Evolutionary conservation across 2,797 vertebrate genomes (phyloP).

Genomic region (Acanthurus leucopareius): DNA sequence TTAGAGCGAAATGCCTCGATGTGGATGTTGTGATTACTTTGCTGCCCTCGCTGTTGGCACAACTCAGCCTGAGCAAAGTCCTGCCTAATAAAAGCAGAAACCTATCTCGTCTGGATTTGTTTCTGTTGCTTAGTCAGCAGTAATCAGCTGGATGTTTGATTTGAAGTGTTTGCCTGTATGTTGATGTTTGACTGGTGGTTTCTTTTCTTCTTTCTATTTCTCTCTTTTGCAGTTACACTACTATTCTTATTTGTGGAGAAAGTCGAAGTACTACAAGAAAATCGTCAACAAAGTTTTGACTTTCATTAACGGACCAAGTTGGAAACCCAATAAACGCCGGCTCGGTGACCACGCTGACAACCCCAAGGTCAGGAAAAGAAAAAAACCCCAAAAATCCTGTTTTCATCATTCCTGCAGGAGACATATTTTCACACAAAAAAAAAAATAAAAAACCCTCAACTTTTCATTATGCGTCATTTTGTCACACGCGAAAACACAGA

Average conservation of each 20-base stretch:
- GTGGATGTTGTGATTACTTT: slow-evolving; percentile 74
- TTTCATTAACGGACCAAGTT: slow-evolving; percentile 94
- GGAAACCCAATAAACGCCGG: slow-evolving; percentile 92
- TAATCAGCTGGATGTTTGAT: slow-evolving; percentile 33
- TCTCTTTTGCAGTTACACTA: slow-evolving; percentile 87
- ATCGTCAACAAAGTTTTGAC: slow-evolving; percentile 90
- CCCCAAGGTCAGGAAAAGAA: slow-evolving; percentile 85
- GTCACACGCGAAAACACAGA: slow-evolving; percentile 44
- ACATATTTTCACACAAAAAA: slow-evolving; percentile 8
- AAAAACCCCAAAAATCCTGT: not conserved
- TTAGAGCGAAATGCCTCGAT: slow-evolving; percentile 63
- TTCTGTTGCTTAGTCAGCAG: slow-evolving; percentile 28
- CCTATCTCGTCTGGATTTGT: slow-evolving; percentile 42
- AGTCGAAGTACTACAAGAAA: slow-evolving; percentile 84
- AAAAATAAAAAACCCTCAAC: slow-evolving; percentile 1
- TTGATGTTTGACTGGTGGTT: slow-evolving; percentile 36
- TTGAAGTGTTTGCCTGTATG: slow-evolving; percentile 43
- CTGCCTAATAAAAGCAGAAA: slow-evolving; percentile 63
- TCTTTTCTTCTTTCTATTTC: not conserved
- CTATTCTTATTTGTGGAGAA: slow-evolving; percentile 88
- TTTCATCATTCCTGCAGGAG: slow-evolving; percentile 16
- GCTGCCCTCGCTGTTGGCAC: slow-evolving; percentile 61
- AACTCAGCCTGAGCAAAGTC: slow-evolving; percentile 24
- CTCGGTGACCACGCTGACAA: slow-evolving; percentile 89
- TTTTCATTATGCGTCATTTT: slow-evolving; percentile 48